A percentile compares a stretch with the other conserved stretches of the same genome.
These are phyloP conservation scores for Potamilus streckersoni DNA, from an alignment of 1,140 invertebrate species.

Conservation along the genomic window DNA sequence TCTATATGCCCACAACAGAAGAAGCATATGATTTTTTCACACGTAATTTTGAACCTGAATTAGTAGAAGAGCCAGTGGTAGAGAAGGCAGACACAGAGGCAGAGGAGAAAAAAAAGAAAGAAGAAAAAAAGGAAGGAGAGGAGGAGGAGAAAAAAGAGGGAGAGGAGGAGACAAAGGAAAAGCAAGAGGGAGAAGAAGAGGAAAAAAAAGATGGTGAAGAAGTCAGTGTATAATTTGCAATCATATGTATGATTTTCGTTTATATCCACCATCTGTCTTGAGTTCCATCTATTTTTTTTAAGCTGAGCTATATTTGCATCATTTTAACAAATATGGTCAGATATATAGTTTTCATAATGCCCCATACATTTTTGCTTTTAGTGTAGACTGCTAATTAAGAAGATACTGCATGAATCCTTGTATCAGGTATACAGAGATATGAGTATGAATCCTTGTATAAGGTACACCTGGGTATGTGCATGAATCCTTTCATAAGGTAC, in stretches of 20 bases:
- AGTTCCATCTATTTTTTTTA: too few species aligned
- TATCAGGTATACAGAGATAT: too few species aligned
- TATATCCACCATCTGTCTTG: too few species aligned
- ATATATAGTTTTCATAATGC: too few species aligned
- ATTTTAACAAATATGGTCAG: too few species aligned
- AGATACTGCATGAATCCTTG: too few species aligned
- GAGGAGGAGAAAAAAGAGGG: slow-evolving; percentile 36
- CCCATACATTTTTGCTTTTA: too few species aligned
- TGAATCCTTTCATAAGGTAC: too few species aligned
- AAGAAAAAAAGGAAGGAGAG: slow-evolving; percentile 39
- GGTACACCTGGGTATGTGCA: too few species aligned
- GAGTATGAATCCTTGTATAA: too few species aligned
- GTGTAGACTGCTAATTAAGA: too few species aligned
- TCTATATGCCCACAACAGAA: slow-evolving; percentile 57
- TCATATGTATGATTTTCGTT: not conserved
- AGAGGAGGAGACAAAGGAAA: slow-evolving; percentile 29
- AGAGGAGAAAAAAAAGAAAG: slow-evolving; percentile 31
- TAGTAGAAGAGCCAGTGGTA: slow-evolving; percentile 40
- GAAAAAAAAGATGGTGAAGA: slow-evolving; percentile 8
- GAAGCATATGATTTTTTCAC: slow-evolving; percentile 64
- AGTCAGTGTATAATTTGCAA: not conserved
- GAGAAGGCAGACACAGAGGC: slow-evolving; percentile 33
- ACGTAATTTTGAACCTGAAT: slow-evolving; percentile 55
- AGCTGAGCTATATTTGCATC: too few species aligned
- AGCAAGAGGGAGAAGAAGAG: slow-evolving; percentile 30